Base-by-base conservation (phyloP, 2,888 invertebrate species). In the Melieria omissa region DNA sequence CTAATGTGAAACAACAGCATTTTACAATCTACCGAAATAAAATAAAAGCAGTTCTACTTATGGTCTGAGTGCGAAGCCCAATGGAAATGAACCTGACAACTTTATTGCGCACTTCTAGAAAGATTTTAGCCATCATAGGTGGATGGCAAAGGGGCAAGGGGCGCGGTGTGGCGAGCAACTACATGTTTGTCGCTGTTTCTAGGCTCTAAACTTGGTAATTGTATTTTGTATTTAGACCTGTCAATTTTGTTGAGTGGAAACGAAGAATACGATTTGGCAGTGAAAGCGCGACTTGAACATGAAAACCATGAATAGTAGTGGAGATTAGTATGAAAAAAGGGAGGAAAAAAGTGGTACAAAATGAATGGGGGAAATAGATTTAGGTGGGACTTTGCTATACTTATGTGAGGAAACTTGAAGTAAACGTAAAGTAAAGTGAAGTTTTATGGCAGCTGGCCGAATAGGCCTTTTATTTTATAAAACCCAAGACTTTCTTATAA, bases 41-140 rank as follows among this genome's bases (percentile, higher is more conserved):
- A 65, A 58, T 72, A 57, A 46, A 61, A 63, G 9, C 58, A 52
- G 29, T 42, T 8, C 41, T 55, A 58, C n/a, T 5, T 57, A 47
- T 7, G 12, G 57, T 58, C 57, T 46, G 55, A 45, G 64, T 69
- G 67, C 44, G 65, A 47, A 54, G 47, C 47, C 62, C 61, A 29
- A 58, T 66, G 62, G 66, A 64, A 72, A 65, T 73, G 58, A 76
- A 74, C 74, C 66, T 74, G 70, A 73, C 70, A 74, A 73, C 61
- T 73, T 76, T 70, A 73, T 75, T 69, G 52, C 47, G 70, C 68
- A 62, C 49, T 58, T 58, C 4, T 2, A 12, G 9, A 12, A 9
- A 9, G 9, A 10, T 49, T 49, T 49, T 9, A 10, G 29, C 29
- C 29, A 29, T 2, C 1, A 49, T 49, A 49, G 12, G 12, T 49